These are phyloP conservation scores for Phortica okadai DNA, from an alignment of 2,888 invertebrate genomes.

Conservation along the genomic window DNA sequence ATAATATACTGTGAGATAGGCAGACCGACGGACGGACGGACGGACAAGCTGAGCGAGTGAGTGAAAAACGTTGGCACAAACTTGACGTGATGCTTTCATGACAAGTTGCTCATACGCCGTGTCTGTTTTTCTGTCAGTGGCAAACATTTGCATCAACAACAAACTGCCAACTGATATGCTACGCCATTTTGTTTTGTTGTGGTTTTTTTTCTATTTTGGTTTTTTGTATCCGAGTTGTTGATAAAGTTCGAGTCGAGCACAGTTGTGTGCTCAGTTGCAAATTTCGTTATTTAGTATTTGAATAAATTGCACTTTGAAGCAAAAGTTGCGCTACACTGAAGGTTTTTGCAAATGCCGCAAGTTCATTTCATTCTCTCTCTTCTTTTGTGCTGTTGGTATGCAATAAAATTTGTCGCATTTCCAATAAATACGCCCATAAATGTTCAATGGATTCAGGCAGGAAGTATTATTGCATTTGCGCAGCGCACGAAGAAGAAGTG, in stretches of 20 bases:
- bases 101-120: not conserved
- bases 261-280: slow-evolving; percentile 2
- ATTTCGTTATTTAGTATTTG: slow-evolving; percentile 23
- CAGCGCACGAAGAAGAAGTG: not conserved
- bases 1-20: not conserved
- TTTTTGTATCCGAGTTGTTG: too few relatives aligned
- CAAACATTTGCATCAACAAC: too few relatives aligned
- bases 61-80: not conserved
- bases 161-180: too few relatives aligned
- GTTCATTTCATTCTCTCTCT: not conserved
- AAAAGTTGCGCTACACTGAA: not conserved
- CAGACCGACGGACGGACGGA: not conserved
- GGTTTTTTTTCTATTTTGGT: not conserved
- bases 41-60: not conserved
- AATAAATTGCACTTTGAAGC: slow-evolving; percentile 1
- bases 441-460: not conserved
- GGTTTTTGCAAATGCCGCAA: too few relatives aligned
- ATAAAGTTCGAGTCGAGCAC: not conserved
- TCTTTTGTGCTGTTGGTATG: not conserved
- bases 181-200: not conserved
- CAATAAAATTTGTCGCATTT: slow-evolving; percentile 3
- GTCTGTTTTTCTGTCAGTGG: too few relatives aligned
- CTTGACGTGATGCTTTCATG: not conserved
- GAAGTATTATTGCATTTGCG: slow-evolving; percentile 6
- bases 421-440: slow-evolving; percentile 4